Evolutionary conservation across 2,113 vertebrate genomes (phyloP), one percentile per base, ranked within the genome.

Genomic region (Cervus canadensis): DNA sequence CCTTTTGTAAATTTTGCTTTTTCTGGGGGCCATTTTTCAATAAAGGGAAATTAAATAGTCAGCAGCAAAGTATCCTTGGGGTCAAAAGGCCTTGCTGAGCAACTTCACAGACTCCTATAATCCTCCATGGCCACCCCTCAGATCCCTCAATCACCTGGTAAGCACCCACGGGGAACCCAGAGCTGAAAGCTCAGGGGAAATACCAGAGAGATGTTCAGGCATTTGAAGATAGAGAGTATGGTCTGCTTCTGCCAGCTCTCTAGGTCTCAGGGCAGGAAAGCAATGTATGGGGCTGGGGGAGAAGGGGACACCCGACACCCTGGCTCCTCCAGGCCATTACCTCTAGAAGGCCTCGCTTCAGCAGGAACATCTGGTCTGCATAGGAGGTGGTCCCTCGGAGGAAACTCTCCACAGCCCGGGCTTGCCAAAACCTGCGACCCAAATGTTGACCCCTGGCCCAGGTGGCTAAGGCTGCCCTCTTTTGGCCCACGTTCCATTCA

Each of bases 351-450:
- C 99, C 99, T 96, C 99, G 99, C 98, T 99, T 99, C 79, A 99
- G 98, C 97, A 99, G 99, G 98, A 99, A 99, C 99, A 99, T 99
- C 99, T 99, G 99, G 98, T 99, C 99, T 97, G 99, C 99, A 97
- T 99, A 99, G 85, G 99, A 99, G 52, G 99, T 99, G 98, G 99
- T 99, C 98, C 99, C 99, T 98, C 99, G 99, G 84, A 99, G 99
- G 94, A 99, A 99, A 98, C 99, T 99, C 98, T 99, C 99, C 96
- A 99, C 99, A 5, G 99, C 99, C 94, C 99, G 99, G 0, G 99
- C 99, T 98, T 99, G 99, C 99, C 99, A 99, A 98, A 99, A 99
- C 98, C 99, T 99, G 96, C 87, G 12, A 96, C 90, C 83, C 2
- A 96, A 93, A 97, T 60, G 81, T 60, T 82, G 93, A 95, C 36